Evolutionary conservation across 2,888 invertebrate genomes (phyloP).

Genomic region (Carabus problematicus): DNA sequence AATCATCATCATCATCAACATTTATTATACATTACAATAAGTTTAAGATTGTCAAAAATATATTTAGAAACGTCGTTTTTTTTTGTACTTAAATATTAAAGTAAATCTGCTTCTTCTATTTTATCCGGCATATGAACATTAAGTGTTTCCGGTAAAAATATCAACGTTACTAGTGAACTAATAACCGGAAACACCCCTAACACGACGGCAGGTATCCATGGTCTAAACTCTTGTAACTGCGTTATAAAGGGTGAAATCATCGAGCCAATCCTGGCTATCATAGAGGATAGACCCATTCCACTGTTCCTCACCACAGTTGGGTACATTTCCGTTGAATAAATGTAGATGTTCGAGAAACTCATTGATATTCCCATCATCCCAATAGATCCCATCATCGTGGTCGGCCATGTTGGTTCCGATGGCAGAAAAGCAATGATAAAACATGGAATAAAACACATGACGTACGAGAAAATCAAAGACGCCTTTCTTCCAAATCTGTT

Average conservation of each 20-base stretch:
- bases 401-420: slow-evolving; percentile 62
- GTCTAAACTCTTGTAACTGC: slow-evolving; percentile 56
- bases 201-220: slow-evolving; percentile 74
- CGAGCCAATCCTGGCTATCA: slow-evolving; percentile 85
- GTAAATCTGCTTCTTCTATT: slow-evolving; percentile 75
- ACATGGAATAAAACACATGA: slow-evolving; percentile 69
- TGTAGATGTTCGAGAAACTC: slow-evolving; percentile 83
- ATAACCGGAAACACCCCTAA: slow-evolving; percentile 75
- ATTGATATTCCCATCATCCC: slow-evolving; percentile 84
- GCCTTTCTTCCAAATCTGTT: slow-evolving; percentile 71
- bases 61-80: neutral
- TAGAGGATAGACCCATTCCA: slow-evolving; percentile 85
- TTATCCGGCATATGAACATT: slow-evolving; percentile 80
- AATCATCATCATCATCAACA: slow-evolving; percentile 2
- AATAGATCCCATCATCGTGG: slow-evolving; percentile 71
- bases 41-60: neutral
- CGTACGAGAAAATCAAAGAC: slow-evolving; percentile 70
- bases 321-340: slow-evolving; percentile 89
- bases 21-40: neutral
- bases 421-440: slow-evolving; percentile 68
- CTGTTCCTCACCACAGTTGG: slow-evolving; percentile 89
- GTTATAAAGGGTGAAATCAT: slow-evolving; percentile 84
- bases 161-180: slow-evolving; percentile 70
- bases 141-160: slow-evolving; percentile 79
- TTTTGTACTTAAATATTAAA: neutral